Evolutionary conservation across 1,140 invertebrate genomes (phyloP).

Genomic region (Halesus radiatus): DNA sequence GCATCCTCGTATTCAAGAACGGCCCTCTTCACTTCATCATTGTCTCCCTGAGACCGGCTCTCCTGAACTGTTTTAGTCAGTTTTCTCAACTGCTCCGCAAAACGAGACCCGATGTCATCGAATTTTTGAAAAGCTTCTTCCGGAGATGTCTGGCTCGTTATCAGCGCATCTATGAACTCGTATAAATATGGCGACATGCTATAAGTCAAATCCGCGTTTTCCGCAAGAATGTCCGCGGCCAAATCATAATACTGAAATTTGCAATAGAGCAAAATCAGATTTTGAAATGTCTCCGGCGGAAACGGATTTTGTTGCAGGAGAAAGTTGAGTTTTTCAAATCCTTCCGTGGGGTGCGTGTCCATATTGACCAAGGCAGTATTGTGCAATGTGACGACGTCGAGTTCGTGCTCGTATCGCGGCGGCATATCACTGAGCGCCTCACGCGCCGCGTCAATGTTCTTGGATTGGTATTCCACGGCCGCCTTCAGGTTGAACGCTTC

Average conservation of each 20-base stretch:
- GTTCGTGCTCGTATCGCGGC: conserved; percentile 94
- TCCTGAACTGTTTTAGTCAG: conserved; percentile 95
- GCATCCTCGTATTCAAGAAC: conserved; percentile 95
- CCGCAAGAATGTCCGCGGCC: conserved; percentile 97
- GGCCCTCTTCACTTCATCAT: conserved; percentile 89
- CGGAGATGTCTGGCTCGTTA: conserved; percentile 96
- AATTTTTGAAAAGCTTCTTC: conserved; percentile 98
- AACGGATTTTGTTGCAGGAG: conserved; percentile 96
- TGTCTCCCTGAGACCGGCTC: conserved; percentile 88
- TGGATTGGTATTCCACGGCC: conserved; percentile 97
- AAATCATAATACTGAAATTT: conserved; percentile 98
- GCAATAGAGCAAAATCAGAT: conserved; percentile 94
- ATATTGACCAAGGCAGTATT: conserved; percentile 98
- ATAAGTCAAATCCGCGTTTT: conserved; percentile 97
- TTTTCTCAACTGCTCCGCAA: conserved; percentile 92
- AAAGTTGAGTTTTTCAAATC: conserved; percentile 98
- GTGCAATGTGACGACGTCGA: conserved; percentile 98
- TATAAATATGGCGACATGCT: conserved; percentile 94
- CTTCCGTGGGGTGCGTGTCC: conserved; percentile 87
- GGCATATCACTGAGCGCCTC: conserved; percentile 99
- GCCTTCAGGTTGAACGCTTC: conserved; percentile 99
- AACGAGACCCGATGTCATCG: conserved; percentile 93
- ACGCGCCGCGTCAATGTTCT: conserved; percentile 92
- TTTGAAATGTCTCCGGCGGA: conserved; percentile 97
- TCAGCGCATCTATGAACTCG: conserved; percentile 93